A percentile compares a stretch with the other conserved stretches of the same genome.
Conservation (phyloP, 2,113 vertebrate genomes). For the Ahaetulla prasina region DNA sequence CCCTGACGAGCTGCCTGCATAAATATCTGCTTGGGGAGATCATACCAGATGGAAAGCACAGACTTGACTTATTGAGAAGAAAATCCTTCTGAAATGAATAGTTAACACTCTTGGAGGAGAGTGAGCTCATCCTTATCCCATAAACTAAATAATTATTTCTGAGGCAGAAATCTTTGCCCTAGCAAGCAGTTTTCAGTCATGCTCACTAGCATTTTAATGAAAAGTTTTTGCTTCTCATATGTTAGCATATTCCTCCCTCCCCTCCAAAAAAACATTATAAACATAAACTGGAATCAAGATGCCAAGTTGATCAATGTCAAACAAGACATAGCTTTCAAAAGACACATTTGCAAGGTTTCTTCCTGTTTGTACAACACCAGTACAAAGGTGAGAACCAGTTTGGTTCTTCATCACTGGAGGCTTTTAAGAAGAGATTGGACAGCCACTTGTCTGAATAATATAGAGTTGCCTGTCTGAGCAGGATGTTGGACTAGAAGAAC, state of each 20-base stretch:
- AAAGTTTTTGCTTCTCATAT: neutral
- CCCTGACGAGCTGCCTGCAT: rapidly evolving
- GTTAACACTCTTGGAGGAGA: neutral
- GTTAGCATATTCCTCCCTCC: neutral
- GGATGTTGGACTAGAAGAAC: too few relatives aligned
- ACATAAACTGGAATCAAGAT: neutral
- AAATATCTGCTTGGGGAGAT: neutral
- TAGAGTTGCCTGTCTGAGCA: too few relatives aligned
- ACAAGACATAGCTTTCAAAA: neutral
- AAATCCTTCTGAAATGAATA: slow-evolving; percentile 4
- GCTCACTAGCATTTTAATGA: neutral
- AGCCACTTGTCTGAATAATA: too few relatives aligned
- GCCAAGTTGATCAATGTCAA: neutral
- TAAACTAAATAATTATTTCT: neutral
- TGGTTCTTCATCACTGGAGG: too few relatives aligned
- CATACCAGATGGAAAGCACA: slow-evolving; percentile 1
- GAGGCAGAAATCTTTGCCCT: neutral
- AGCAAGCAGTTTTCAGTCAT: neutral
- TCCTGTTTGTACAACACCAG: neutral
- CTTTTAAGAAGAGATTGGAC: too few relatives aligned
- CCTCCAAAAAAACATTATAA: neutral
- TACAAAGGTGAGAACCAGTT: neutral
- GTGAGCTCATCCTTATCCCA: neutral
- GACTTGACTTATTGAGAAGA: slow-evolving; percentile 19
- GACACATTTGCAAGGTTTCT: neutral